Percentiles rank a stretch among this genome's conserved stretches.
Evolutionary conservation across 2,888 invertebrate species (phyloP).

Genomic region (Cerceris rybyensis): DNA sequence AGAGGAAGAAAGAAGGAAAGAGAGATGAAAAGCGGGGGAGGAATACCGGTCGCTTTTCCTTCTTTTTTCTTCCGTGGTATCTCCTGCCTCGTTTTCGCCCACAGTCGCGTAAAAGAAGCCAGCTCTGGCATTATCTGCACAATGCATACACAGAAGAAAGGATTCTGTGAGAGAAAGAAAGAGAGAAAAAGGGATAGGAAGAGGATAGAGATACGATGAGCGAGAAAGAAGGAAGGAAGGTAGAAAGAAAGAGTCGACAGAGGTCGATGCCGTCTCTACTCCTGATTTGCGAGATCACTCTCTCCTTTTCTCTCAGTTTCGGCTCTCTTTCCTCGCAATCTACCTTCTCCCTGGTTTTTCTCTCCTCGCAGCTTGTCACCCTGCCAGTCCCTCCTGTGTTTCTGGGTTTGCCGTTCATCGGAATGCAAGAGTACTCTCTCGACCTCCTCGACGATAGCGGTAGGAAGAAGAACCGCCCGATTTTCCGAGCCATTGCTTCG

Average conservation of each 20-base stretch:
- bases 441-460: conserved; percentile 37
- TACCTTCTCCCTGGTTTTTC: conserved; percentile 23
- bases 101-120: conserved; percentile 53
- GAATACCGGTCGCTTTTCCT: conserved; percentile 35
- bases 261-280: conserved; percentile 59
- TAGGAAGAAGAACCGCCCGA: conserved; percentile 32
- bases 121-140: conserved; percentile 52
- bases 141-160: conserved; percentile 59
- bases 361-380: conserved; percentile 41
- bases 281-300: conserved; percentile 63
- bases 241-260: conserved; percentile 11
- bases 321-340: conserved; percentile 5
- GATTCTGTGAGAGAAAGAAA: conserved; percentile 30
- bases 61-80: conserved; percentile 24
- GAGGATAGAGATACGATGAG: conserved; percentile 16
- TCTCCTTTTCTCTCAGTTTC: conserved; percentile 18
- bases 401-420: conserved; percentile 44
- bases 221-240: conserved; percentile 13
- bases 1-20: neutral
- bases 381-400: conserved; percentile 40
- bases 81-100: conserved; percentile 48
- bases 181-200: conserved; percentile 3
- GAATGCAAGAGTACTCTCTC: conserved; percentile 47
- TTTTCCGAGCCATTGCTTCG: conserved; percentile 48
- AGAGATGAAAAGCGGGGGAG: neutral